Evolutionary conservation across 2,797 vertebrate species (phyloP).

Genomic region (Acrossocheilus wenchowensis): DNA sequence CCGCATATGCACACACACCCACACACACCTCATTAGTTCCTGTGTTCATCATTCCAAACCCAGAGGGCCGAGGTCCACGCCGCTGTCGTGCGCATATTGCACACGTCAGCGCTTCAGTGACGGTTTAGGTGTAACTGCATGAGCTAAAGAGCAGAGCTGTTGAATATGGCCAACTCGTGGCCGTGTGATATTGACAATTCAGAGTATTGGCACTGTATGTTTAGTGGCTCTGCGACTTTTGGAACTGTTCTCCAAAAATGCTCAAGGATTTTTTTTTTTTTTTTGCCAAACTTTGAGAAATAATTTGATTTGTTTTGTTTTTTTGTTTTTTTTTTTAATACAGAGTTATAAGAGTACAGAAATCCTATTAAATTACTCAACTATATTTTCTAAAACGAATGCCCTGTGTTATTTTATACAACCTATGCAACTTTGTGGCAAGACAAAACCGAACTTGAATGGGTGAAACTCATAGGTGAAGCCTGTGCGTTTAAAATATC

Average conservation of each 20-base stretch:
- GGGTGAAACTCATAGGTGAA: conserved; percentile 3
- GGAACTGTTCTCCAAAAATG: conserved; percentile 40
- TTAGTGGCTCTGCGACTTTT: conserved; percentile 35
- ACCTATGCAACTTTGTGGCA: conserved; percentile 55
- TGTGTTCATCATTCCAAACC: conserved; percentile 38
- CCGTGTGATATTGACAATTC: conserved; percentile 71
- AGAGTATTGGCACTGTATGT: conserved; percentile 39
- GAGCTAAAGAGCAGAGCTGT: conserved; percentile 33
- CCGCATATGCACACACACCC: conserved; percentile 62
- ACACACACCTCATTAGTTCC: conserved; percentile 58
- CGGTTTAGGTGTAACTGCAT: conserved; percentile 27
- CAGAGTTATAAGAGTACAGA: conserved; percentile 33
- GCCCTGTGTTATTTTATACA: conserved; percentile 39
- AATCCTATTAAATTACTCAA: conserved; percentile 20
- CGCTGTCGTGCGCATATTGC: conserved; percentile 75
- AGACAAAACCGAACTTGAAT: conserved; percentile 27
- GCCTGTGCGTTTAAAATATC: neutral
- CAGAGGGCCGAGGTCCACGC: conserved; percentile 19
- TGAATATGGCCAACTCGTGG: neutral
- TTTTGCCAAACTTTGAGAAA: conserved; percentile 28
- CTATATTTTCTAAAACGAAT: conserved; percentile 27
- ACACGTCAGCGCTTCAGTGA: conserved; percentile 62
- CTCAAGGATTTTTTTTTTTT: conserved; percentile 41
- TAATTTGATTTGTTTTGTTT: neutral
- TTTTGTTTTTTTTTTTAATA: conserved; percentile 15